These are phyloP conservation scores for Equus quagga DNA, from an alignment of 2,113 vertebrate species.

Conservation along the genomic window DNA sequence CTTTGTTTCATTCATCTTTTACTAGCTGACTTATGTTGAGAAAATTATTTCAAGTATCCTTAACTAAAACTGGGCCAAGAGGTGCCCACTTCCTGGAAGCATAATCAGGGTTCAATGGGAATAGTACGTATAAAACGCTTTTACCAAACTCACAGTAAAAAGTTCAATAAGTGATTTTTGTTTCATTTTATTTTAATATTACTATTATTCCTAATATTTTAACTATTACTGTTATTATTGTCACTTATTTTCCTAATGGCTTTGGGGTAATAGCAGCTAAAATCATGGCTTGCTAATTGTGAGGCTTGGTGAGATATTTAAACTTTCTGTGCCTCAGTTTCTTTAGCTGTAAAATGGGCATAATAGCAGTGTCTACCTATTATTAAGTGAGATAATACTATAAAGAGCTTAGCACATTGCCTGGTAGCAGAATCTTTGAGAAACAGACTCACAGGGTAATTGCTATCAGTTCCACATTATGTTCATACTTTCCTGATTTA, in stretches of 20 bases:
- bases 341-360: not conserved
- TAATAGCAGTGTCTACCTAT: not conserved
- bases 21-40: not conserved
- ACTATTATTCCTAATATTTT: not conserved
- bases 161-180: not conserved
- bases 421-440: not conserved
- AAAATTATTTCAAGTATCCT: not conserved
- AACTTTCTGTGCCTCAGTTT: not conserved
- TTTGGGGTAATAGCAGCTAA: not conserved
- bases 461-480: not conserved
- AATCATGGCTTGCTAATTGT: not conserved
- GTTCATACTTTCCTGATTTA: not conserved
- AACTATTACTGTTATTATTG: not conserved
- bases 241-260: not conserved
- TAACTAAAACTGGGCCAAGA: not conserved
- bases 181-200: not conserved
- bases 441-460: not conserved
- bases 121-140: not conserved
- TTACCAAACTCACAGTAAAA: not conserved
- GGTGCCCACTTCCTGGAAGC: not conserved
- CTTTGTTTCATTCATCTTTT: not conserved
- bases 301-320: not conserved
- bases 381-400: not conserved
- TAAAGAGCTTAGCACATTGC: not conserved
- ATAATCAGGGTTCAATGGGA: not conserved